Percentiles rank a stretch among this genome's conserved stretches.
Conservation (phyloP, 2,888 invertebrate genomes). For the Hemistola chrysoprasaria region DNA sequence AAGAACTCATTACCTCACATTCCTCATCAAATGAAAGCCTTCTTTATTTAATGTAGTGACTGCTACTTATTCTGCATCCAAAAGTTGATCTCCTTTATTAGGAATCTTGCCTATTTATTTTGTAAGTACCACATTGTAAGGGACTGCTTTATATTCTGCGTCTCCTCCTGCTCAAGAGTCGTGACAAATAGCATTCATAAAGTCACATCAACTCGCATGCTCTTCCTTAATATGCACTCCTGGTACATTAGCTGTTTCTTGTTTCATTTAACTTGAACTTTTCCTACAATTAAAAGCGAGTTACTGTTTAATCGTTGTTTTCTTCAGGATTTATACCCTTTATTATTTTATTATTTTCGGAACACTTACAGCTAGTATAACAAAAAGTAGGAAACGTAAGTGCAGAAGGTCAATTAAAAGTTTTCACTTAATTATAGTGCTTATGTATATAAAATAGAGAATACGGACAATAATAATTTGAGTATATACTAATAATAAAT, state of each 20-base stretch:
- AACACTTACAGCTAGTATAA: too few species aligned
- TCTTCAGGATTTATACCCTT: too few species aligned
- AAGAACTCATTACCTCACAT: slow-evolving; percentile 43
- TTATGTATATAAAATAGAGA: too few species aligned
- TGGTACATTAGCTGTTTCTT: slow-evolving; percentile 25
- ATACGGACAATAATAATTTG: too few species aligned
- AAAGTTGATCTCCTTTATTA: too few species aligned
- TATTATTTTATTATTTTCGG: too few species aligned
- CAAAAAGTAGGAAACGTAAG: too few species aligned
- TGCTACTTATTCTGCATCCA: background rate
- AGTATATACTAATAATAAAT: too few species aligned
- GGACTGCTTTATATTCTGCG: slow-evolving; percentile 1
- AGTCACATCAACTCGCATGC: slow-evolving; percentile 70
- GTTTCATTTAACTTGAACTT: slow-evolving; percentile 38
- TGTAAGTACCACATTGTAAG: background rate
- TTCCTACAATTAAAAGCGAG: slow-evolving; percentile 51
- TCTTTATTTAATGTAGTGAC: background rate
- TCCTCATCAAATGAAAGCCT: background rate
- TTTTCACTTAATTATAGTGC: too few species aligned
- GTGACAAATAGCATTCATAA: slow-evolving; percentile 78
- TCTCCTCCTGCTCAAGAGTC: slow-evolving; percentile 68
- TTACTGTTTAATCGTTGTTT: slow-evolving; percentile 10
- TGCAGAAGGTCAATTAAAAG: too few species aligned
- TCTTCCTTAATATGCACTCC: slow-evolving; percentile 47
- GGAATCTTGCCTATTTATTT: too few species aligned